phyloP scores from a whole-genome alignment of 2,888 invertebrate species.

The Cenopis cana region DNA sequence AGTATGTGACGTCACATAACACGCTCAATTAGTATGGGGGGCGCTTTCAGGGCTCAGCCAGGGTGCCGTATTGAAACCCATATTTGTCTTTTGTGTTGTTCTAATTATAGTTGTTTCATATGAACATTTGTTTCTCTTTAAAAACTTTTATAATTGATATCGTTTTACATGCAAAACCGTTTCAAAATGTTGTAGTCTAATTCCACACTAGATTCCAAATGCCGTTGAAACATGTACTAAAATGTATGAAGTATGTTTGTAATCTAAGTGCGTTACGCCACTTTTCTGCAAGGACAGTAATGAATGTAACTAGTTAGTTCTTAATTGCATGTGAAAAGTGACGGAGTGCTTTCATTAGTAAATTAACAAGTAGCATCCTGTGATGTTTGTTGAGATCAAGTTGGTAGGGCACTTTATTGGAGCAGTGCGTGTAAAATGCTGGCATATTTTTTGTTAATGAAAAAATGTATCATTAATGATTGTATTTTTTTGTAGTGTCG shows the following conservation, averaged over 20 bases:
- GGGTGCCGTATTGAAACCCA: too few species aligned
- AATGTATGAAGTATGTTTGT: background rate
- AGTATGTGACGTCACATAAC: too few species aligned
- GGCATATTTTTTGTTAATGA: too few species aligned
- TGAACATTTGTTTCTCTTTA: too few species aligned
- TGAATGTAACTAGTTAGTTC: background rate
- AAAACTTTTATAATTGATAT: background rate
- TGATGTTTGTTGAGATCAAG: background rate
- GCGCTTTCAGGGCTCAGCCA: too few species aligned
- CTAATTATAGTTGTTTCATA: too few species aligned
- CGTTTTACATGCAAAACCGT: background rate
- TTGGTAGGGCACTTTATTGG: background rate
- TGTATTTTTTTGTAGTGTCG: too few species aligned
- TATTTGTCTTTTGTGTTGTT: too few species aligned
- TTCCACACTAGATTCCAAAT: background rate
- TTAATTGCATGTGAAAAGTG: constrained; percentile 10
- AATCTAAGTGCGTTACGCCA: background rate
- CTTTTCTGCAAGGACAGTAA: background rate
- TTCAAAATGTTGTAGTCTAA: background rate
- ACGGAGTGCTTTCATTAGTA: constrained; percentile 6
- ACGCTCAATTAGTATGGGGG: too few species aligned
- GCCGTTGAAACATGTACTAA: background rate
- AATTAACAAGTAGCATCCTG: background rate
- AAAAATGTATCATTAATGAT: too few species aligned
- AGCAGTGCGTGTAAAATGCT: background rate